Base-by-base conservation (phyloP, 2,888 invertebrate species). In the Drosophila rubida region DNA sequence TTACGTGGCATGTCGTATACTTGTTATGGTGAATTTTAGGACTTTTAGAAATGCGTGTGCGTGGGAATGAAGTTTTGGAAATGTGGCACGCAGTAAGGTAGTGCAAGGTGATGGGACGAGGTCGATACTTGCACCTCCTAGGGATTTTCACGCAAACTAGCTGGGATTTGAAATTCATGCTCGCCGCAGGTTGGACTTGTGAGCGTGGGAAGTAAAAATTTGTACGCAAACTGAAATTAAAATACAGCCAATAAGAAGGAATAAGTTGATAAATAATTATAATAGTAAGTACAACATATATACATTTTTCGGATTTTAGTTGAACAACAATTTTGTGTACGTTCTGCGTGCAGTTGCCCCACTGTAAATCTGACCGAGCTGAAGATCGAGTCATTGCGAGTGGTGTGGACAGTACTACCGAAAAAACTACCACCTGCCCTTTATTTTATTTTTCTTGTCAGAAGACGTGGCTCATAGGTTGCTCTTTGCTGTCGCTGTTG, bases 381-480 rank as follows among this genome's bases (percentile, higher is more conserved):
- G 57, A 73, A 75, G 78, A 72, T 53, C 81, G 67, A 89, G 80
- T 81, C 81, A 82, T 78, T 70, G 64, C 74, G 69, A 88, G 85
- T 69, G 66, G 64, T 79, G 61, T 67, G 82, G 68, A 73, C 69
- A 80, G 74, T 76, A 85, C 77, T 78, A 76, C 78, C 78, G 78
- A 88, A 89, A 81, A 82, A 90, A 80, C 86, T 89, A 90, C 88
- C 90, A 90, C 90, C 90, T 90, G 90, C 90, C 90, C 80, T 88
- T 90, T 77, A 76, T 86, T 80, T 82, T 57, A 63, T 57, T 70
- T 68, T 71, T 76, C 60, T 69, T 84, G 68, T 68, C 66, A 51
- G 41, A 51, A 60, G 66, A 61, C 59, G 53, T 60, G 83, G 76
- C 77, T 58, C 66, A 74, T 69, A 82, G 78, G 68, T 67, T 80